Percentiles rank a stretch among this genome's conserved stretches.
Evolutionary conservation across 2,888 invertebrate genomes (phyloP).

Genomic region (Chesias legatella): DNA sequence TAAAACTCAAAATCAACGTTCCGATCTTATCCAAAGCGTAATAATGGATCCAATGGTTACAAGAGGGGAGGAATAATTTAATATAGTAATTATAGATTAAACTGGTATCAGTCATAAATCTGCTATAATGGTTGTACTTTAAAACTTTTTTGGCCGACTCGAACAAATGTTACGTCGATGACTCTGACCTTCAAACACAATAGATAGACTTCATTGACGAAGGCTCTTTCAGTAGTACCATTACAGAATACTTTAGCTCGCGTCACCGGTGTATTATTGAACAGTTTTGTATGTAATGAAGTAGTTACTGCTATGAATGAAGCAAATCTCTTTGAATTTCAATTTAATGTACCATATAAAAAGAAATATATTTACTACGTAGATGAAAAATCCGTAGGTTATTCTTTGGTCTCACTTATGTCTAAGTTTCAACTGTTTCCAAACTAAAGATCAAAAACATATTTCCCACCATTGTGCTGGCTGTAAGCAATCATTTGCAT

Average conservation of each 20-base stretch:
- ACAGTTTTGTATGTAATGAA: neutral
- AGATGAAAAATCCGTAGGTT: no score
- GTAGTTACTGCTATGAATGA: no score
- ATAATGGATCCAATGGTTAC: no score
- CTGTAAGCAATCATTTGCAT: slow-evolving; percentile 22
- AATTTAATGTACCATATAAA: no score
- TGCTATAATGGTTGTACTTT: slow-evolving; percentile 20
- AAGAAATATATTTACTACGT: no score
- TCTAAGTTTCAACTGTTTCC: no score
- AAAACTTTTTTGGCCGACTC: slow-evolving; percentile 31
- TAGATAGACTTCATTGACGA: slow-evolving; percentile 43
- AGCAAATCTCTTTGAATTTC: no score
- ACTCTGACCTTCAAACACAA: slow-evolving; percentile 53
- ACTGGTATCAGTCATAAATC: slow-evolving; percentile 25
- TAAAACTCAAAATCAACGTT: no score
- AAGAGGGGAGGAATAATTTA: no score
- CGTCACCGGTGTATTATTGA: slow-evolving; percentile 9
- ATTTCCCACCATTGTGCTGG: slow-evolving; percentile 27
- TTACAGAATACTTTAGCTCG: slow-evolving; percentile 26
- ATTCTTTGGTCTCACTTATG: no score
- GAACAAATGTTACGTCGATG: slow-evolving; percentile 34
- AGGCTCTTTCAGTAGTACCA: slow-evolving; percentile 38
- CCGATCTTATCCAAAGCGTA: no score
- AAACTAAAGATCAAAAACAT: no score
- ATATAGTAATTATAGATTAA: slow-evolving; percentile 4